A percentile compares a stretch with the other conserved stretches of the same genome.
Conservation (phyloP, 2,797 vertebrate genomes). For the Cossypha polioptera region DNA sequence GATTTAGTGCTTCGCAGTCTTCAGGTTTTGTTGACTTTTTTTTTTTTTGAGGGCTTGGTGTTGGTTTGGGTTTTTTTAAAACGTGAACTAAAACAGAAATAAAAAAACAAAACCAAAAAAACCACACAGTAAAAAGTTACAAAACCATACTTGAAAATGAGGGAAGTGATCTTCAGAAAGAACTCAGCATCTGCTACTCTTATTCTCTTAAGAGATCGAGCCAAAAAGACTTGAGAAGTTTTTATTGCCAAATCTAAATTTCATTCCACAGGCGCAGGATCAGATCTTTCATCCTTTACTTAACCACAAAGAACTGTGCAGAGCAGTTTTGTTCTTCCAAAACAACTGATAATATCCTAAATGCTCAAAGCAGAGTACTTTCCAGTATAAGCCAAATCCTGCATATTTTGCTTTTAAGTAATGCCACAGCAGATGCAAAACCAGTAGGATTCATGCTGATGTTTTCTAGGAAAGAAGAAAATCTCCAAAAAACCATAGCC, state of each 20-base stretch:
- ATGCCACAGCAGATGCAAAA: conserved; percentile 31
- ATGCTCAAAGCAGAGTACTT: conserved; percentile 21
- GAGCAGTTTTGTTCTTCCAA: conserved; percentile 57
- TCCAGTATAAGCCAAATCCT: conserved; percentile 36
- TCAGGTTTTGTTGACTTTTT: not conserved
- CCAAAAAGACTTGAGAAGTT: conserved; percentile 43
- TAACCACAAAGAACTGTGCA: conserved; percentile 47
- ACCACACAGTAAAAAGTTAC: not conserved
- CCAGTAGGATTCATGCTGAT: conserved; percentile 12
- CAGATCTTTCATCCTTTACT: conserved; percentile 51
- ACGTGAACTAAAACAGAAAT: not conserved
- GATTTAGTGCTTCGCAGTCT: not conserved
- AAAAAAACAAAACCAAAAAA: not conserved
- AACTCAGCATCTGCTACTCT: conserved; percentile 38
- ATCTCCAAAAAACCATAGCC: not conserved
- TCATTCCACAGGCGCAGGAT: conserved; percentile 53
- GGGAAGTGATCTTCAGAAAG: not conserved
- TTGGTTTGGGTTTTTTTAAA: not conserved
- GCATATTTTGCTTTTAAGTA: conserved; percentile 45
- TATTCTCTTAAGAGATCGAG: not conserved
- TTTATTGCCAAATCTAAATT: conserved; percentile 53
- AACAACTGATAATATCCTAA: conserved; percentile 52
- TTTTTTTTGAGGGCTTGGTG: not conserved
- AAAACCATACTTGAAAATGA: not conserved
- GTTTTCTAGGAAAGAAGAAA: conserved; percentile 49